phyloP scores from a whole-genome alignment of 2,797 vertebrate species.

The Denticeps clupeoides region DNA sequence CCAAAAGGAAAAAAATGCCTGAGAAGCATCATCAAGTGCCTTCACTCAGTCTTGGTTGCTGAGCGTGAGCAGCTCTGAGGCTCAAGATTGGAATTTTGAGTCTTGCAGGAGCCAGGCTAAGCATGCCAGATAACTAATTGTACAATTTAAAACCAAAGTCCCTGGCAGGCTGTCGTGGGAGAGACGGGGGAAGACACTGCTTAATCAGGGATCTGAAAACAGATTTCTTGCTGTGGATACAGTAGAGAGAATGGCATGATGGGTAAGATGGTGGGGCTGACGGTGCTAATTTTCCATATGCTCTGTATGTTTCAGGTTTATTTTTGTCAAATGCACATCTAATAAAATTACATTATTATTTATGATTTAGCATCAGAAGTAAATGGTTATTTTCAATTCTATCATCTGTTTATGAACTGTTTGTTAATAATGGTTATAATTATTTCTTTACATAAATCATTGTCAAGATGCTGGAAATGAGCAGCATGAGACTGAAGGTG shows the following conservation, averaged over 20 bases:
- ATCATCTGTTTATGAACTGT: too few species aligned
- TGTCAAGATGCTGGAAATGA: too few species aligned
- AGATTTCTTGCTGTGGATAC: slow-evolving; percentile 30
- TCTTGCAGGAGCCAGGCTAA: slow-evolving; percentile 46
- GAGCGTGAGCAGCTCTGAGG: slow-evolving; percentile 24
- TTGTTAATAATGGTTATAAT: too few species aligned
- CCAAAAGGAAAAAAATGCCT: slow-evolving; percentile 42
- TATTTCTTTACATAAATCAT: too few species aligned
- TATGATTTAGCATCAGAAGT: too few species aligned
- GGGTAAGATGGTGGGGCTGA: slow-evolving; percentile 3
- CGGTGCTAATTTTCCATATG: too few species aligned
- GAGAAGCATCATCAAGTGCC: slow-evolving; percentile 50
- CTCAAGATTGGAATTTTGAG: slow-evolving; percentile 50
- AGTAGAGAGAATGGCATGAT: background rate
- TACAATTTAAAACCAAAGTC: slow-evolving; percentile 58
- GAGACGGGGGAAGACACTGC: slow-evolving; percentile 50
- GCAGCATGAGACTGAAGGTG: too few species aligned
- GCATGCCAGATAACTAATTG: slow-evolving; percentile 61
- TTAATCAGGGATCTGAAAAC: slow-evolving; percentile 53
- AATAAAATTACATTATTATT: too few species aligned
- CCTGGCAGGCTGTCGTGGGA: slow-evolving; percentile 55
- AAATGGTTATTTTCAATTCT: too few species aligned
- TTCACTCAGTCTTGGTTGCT: slow-evolving; percentile 40
- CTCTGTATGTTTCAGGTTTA: too few species aligned
- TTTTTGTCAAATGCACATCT: too few species aligned